Evolutionary conservation across 2,797 vertebrate species (phyloP).

Genomic region (Chloroceryle amazona): DNA sequence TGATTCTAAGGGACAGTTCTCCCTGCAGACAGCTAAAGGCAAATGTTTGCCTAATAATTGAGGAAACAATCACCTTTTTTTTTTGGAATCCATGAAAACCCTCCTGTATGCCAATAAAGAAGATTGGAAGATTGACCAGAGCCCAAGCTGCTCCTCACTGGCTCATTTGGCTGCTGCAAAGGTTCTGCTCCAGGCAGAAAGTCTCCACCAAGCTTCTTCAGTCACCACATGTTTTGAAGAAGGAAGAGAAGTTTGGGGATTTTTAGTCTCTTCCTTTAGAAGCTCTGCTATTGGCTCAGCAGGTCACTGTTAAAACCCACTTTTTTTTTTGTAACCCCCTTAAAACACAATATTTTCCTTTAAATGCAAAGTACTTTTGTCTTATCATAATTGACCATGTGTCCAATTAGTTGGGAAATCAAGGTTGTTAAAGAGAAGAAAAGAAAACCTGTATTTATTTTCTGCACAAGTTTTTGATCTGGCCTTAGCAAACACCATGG

Average conservation of each 20-base stretch:
- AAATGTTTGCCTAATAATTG: neutral
- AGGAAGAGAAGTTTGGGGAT: neutral
- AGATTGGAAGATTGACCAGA: neutral
- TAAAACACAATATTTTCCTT: neutral
- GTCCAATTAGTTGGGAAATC: neutral
- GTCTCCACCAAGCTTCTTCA: neutral
- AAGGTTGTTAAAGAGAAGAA: neutral
- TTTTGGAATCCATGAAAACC: neutral
- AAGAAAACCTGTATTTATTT: neutral
- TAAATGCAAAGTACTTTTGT: neutral
- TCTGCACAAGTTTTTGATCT: neutral
- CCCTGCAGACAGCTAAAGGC: neutral
- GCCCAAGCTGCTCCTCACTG: neutral
- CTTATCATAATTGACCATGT: accelerated
- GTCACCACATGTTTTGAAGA: accelerated
- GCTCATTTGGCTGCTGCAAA: neutral
- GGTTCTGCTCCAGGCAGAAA: neutral
- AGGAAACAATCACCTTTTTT: neutral
- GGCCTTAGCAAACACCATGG: neutral
- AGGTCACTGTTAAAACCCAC: neutral
- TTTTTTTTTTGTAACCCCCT: neutral
- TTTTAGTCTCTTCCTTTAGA: neutral
- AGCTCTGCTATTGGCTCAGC: neutral
- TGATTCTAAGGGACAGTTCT: neutral
- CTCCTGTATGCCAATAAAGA: neutral